Base-by-base conservation (phyloP, 2,113 vertebrate species). In the Semnornis frantzii region DNA sequence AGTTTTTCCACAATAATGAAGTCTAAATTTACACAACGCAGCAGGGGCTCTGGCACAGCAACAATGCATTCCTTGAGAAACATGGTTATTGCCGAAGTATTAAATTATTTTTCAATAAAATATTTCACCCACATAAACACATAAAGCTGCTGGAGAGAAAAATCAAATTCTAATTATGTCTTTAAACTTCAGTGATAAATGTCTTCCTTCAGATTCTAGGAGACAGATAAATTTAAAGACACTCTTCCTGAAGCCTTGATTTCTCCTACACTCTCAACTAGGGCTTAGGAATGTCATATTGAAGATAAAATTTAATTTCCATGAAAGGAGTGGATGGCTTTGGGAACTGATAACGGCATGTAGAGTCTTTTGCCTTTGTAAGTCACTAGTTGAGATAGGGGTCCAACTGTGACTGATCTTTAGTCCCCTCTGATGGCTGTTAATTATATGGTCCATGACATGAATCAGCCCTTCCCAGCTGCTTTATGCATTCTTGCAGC, bases 101-200 rank as follows among this genome's bases (percentile, higher is more conserved):
- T 96, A 86, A 77, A 81, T 95, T 95, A 90, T 83, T 88, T 94
- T 97, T 78, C 85, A 92, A 81, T 96, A 81, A 87, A 88, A 84
- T 94, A 91, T 88, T 92, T 96, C 54, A 86, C 54, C 62, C 77
- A 76, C 52, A 88, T 64, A 87, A 93, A 85, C 58, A 88, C 79
- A 89, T 81, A 90, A 94, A 93, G 76, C 82, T 90, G 91, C 79
- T 92, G 79, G 76, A 88, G 70, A 84, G 81, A 87, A 92, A 92
- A 73, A 84, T 81, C 48, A 83, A 92, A 95, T 92, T 94, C 16
- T 27, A 80, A 65, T 75, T 74, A 60, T 85, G 62, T 72, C 31
- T 94, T 89, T 92, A 70, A 85, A 62, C 16, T 27, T 5, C 0
- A 0, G 14, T 78, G 44, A 94, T 42, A 90, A 94, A 81, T 37